A percentile compares a stretch with the other conserved stretches of the same genome.
Conservation (phyloP, 2,888 invertebrate species). For the Ecliptopera silaceata region DNA sequence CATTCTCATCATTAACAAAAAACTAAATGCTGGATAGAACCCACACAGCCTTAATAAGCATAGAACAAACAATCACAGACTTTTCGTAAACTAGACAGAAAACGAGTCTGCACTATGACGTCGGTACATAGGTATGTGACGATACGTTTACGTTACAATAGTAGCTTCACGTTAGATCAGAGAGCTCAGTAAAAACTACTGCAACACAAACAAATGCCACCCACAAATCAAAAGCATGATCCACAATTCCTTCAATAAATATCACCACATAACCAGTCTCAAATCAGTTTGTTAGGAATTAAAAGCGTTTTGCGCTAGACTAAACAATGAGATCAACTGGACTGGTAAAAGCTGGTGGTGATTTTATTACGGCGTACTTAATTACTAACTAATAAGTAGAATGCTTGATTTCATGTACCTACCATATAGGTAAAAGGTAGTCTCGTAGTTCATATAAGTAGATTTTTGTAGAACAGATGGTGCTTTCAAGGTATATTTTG, state of each 20-base stretch:
- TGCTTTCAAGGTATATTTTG: no score
- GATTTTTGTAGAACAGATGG: no score
- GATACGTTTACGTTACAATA: neutral
- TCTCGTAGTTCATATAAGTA: no score
- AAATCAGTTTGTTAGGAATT: slow-evolving; percentile 58
- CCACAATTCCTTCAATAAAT: slow-evolving; percentile 18
- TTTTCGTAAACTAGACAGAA: neutral
- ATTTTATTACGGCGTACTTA: slow-evolving; percentile 5
- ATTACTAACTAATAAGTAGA: neutral
- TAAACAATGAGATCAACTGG: slow-evolving; percentile 81
- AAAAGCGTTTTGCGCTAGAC: slow-evolving; percentile 69
- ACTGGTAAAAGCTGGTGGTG: slow-evolving; percentile 38
- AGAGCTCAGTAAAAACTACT: neutral
- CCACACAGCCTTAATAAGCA: no score
- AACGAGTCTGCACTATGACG: neutral
- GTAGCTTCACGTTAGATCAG: neutral
- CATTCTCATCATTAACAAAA: no score
- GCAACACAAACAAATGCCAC: slow-evolving; percentile 19
- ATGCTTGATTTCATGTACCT: no score
- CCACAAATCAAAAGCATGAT: slow-evolving; percentile 20
- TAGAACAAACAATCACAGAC: neutral
- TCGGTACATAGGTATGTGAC: neutral
- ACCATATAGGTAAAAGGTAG: no score
- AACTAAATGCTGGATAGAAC: no score
- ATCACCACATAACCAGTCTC: slow-evolving; percentile 23